These are phyloP conservation scores for Natrix natrix DNA, from an alignment of 2,797 vertebrate species.

Conservation along the genomic window DNA sequence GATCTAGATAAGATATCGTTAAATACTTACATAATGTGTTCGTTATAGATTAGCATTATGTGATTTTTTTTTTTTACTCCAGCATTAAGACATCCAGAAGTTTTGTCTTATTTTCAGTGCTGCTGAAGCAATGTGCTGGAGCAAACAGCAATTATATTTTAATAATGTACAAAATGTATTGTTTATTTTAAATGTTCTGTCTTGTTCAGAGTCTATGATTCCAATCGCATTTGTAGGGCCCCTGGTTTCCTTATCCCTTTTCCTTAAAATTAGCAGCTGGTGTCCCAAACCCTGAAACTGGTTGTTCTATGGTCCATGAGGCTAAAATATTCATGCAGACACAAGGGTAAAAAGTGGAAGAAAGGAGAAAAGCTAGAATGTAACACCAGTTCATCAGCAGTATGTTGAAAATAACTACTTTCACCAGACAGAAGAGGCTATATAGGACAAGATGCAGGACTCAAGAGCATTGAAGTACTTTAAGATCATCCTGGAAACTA, in stretches of 20 bases:
- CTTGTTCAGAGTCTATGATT: background rate
- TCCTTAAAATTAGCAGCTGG: background rate
- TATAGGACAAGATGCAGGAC: background rate
- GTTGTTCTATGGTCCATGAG: background rate
- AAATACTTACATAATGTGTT: background rate
- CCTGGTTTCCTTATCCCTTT: background rate
- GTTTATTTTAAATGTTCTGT: background rate
- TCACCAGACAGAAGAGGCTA: background rate
- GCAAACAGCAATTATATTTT: background rate
- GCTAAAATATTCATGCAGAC: background rate
- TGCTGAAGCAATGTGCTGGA: background rate
- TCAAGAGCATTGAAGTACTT: background rate
- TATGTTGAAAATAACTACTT: background rate
- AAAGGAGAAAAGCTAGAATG: background rate
- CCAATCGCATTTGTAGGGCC: background rate
- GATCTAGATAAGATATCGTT: background rate
- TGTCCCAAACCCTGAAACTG: background rate
- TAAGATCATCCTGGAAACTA: background rate
- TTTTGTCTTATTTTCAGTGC: background rate
- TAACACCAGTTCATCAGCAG: background rate
- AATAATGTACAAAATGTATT: background rate
- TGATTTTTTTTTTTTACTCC: background rate
- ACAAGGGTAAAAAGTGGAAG: background rate
- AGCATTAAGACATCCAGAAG: background rate
- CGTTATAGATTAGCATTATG: background rate